Percentiles rank a stretch among this genome's conserved stretches.
These are phyloP conservation scores for Theonella swinhoei DNA, from an alignment of 37 sponge, comb jelly and placozoan genomes.

Conservation along the genomic window DNA sequence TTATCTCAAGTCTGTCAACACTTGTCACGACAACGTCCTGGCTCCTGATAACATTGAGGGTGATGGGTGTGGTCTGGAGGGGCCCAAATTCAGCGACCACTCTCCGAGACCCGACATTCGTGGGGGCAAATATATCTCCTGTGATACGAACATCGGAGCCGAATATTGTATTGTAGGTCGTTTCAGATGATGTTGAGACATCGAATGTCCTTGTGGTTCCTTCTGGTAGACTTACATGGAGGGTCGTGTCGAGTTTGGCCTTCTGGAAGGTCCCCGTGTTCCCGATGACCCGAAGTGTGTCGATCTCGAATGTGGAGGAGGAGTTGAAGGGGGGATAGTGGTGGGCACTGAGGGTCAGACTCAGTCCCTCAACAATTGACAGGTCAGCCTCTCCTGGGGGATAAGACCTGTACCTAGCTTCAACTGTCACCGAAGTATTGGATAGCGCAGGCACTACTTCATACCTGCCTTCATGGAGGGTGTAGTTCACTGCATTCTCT, in stretches of 20 bases:
- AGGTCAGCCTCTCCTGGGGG: not conserved
- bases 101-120: not conserved
- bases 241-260: conserved; percentile 13
- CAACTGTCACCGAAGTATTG: not conserved
- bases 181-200: not conserved
- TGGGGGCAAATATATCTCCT: not conserved
- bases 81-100: not conserved
- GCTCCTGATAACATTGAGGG: not conserved
- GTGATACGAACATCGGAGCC: not conserved
- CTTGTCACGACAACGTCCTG: not conserved
- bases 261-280: conserved; percentile 31
- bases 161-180: not conserved
- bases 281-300: conserved; percentile 30
- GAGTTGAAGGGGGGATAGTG: conserved; percentile 64
- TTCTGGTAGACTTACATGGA: conserved; percentile 9
- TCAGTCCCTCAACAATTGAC: not conserved
- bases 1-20: conserved; percentile 39
- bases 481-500: not conserved
- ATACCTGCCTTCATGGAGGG: not conserved
- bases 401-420: conserved; percentile 22
- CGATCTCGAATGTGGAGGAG: conserved; percentile 14
- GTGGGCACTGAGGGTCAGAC: not conserved
- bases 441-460: not conserved
- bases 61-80: not conserved
- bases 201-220: not conserved